Percentiles rank a stretch among this genome's conserved stretches.
Conservation (phyloP, 2,888 invertebrate genomes). For the Opisthograptis luteolata region DNA sequence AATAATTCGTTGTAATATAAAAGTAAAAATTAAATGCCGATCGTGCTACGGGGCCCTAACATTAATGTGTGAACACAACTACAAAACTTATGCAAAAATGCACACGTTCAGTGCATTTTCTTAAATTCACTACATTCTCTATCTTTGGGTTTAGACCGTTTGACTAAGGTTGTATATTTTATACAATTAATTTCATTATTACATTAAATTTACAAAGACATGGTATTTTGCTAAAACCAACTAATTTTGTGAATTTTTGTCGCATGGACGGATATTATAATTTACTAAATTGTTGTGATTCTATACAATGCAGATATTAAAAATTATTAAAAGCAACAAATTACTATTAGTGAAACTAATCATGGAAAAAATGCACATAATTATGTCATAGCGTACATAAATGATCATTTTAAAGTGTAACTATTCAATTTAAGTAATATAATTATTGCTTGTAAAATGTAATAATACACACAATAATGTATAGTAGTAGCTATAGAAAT, state of each 20-base stretch:
- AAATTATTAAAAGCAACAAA: background rate
- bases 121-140: constrained; percentile 42
- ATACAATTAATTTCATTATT: constrained; percentile 42
- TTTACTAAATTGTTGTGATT: constrained; percentile 53
- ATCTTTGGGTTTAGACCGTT: constrained; percentile 52
- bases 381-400: constrained; percentile 13
- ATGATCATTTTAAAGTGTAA: background rate
- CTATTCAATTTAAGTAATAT: background rate
- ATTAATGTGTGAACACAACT: constrained; percentile 47
- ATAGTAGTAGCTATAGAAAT: constrained; percentile 10
- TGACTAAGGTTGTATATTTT: constrained; percentile 41
- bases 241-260: constrained; percentile 62
- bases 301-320: constrained; percentile 35
- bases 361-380: constrained; percentile 13
- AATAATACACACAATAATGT: no score
- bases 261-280: constrained; percentile 76
- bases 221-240: constrained; percentile 52
- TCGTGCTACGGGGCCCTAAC: constrained; percentile 51
- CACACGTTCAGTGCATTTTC: constrained; percentile 37
- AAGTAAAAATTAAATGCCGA: constrained; percentile 67
- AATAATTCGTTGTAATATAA: constrained; percentile 56
- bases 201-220: constrained; percentile 59
- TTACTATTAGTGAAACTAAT: constrained; percentile 28
- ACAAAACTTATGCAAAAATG: constrained; percentile 35
- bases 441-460: background rate